Evolutionary conservation across 2,888 invertebrate genomes (phyloP).

Genomic region (Archips xylosteana): DNA sequence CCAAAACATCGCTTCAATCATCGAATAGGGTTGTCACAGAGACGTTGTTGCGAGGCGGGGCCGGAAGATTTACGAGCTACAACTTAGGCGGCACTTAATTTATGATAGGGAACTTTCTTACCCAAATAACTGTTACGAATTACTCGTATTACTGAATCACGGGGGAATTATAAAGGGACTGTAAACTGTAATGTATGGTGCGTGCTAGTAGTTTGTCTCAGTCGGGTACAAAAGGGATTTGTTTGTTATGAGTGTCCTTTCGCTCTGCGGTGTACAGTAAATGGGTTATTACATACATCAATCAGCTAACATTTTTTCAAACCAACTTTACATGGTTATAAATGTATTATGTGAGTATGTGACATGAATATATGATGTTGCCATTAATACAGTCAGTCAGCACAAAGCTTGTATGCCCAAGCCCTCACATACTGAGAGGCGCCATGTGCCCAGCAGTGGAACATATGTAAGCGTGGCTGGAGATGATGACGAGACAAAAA

Average conservation of each 20-base stretch:
- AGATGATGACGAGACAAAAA: no score
- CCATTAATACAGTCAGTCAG: no score
- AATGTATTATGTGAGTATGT: no score
- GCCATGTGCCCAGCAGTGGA: no score
- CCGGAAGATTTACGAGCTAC: constrained; percentile 39
- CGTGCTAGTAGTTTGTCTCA: constrained; percentile 7
- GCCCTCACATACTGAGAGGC: no score
- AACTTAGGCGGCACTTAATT: constrained; percentile 41
- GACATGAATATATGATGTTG: no score
- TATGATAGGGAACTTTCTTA: constrained; percentile 42
- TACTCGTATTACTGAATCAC: constrained; percentile 27
- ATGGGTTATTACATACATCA: no score
- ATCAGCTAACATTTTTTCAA: no score
- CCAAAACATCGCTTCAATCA: constrained; percentile 25
- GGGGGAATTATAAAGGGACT: constrained; percentile 27
- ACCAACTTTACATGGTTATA: no score
- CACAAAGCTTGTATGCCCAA: no score
- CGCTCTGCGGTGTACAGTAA: background rate
- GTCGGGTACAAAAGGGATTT: constrained; percentile 16
- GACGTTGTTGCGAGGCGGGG: constrained; percentile 15
- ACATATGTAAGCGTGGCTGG: no score
- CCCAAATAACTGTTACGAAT: constrained; percentile 37
- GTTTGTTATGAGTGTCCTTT: background rate
- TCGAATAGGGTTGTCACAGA: constrained; percentile 25
- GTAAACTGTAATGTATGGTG: constrained; percentile 31